Evolutionary conservation across 2,888 invertebrate species (phyloP), one percentile per base, ranked within the genome.

Genomic region (Plebejus argus): DNA sequence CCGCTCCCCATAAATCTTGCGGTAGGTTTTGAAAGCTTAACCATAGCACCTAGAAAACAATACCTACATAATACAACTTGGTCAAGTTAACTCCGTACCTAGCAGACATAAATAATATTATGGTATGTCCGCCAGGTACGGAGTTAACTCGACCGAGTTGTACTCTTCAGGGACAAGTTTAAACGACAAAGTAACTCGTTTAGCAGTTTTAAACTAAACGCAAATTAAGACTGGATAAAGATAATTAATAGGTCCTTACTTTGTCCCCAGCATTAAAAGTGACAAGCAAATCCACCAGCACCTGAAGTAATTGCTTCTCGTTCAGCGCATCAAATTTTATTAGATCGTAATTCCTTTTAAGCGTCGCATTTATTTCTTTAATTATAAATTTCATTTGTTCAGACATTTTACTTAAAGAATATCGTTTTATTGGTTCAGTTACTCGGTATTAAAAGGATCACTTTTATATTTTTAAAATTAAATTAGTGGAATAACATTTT

Each of bases 261-360:
- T 96, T 96, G 82, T 96, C 95, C 83, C 95, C 95, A 76, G 96
- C 95, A 85, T 96, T 96, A 83, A 97, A 95, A 83, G 95, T 94
- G n/a, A 95, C 95, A 71, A 98, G 92, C n/a, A 97, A 95, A 92
- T 98, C 97, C 82, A 96, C 96, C 33, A 98, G 90, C 80, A 97
- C 93, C 93, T 97, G 98, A 28, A 98, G 89, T 78, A 98, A 91
- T 84, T 97, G 96, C 80, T 96, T 96, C 72, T 96, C 95, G 79
- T 95, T 95, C 79, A 98, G 90, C 6, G 97, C 95, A 91, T 98
- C 98, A 89, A 98, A 98, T 82, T 97, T 97, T 84, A 98, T 97
- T 79, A 98, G 90, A 85, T 97, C 98, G 85, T 96, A 97, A 85
- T 95, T 96, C 83, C 96, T 96, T 76, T 95, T 95, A 83, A 98